phyloP scores from a whole-genome alignment of 2,113 vertebrate genomes.

The Jacana jacana region DNA sequence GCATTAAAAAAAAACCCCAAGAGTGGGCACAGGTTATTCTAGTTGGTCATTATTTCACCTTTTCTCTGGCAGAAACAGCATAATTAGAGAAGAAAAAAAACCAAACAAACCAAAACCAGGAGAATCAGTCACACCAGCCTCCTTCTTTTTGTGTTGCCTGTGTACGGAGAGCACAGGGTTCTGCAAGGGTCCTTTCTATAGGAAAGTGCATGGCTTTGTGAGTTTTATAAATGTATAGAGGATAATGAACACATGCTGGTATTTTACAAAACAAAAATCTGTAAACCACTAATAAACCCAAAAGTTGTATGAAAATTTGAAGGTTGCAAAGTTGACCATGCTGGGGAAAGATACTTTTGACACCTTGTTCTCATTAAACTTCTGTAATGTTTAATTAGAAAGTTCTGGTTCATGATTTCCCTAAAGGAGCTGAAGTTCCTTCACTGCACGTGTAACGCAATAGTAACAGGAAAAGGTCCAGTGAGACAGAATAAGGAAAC shows the following conservation, averaged over 20 bases:
- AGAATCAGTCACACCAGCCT: neutral
- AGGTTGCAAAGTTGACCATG: neutral
- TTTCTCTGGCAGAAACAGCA: neutral
- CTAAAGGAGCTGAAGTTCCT: neutral
- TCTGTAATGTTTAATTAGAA: constrained; percentile 24
- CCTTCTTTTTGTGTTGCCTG: neutral
- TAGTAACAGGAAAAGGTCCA: neutral
- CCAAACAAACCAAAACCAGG: too few species aligned
- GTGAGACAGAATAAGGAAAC: neutral
- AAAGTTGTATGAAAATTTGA: neutral
- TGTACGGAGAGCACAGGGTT: neutral
- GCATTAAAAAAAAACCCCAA: neutral
- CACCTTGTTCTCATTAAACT: neutral
- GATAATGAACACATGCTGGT: neutral
- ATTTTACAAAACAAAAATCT: neutral
- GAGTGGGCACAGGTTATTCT: neutral
- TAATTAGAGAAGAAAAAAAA: neutral
- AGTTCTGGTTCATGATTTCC: neutral
- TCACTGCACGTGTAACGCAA: neutral
- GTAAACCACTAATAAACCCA: neutral
- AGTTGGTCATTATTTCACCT: neutral
- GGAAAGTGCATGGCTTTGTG: neutral
- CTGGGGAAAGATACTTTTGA: neutral
- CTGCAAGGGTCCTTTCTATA: neutral
- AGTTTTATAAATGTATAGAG: neutral